Evolutionary conservation across 2,797 vertebrate species (phyloP).

Genomic region (Antennarius maculatus): DNA sequence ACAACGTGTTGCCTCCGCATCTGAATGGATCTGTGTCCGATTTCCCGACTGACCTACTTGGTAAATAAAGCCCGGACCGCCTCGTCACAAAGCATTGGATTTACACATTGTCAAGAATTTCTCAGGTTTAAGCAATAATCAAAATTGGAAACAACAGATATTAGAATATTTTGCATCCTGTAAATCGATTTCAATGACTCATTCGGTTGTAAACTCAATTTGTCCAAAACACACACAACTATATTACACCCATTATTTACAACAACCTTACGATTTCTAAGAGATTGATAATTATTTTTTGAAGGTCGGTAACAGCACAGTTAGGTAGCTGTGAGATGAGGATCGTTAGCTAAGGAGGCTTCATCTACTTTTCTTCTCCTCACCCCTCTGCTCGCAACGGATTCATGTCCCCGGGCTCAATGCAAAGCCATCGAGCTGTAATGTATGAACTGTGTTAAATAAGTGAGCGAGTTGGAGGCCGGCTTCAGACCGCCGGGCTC

Average conservation of each 20-base stretch:
- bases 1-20: neutral
- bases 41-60: neutral
- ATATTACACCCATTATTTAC: too few relatives aligned
- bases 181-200: too few relatives aligned
- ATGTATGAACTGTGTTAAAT: conserved; percentile 65
- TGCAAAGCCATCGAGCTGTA: conserved; percentile 70
- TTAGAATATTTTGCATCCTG: too few relatives aligned
- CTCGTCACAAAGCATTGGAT: neutral
- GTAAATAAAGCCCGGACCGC: neutral
- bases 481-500: conserved; percentile 52
- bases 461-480: conserved; percentile 60
- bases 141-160: too few relatives aligned
- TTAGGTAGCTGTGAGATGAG: conserved; percentile 8
- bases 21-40: neutral
- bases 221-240: conserved; percentile 25
- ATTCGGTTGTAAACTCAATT: too few relatives aligned
- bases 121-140: too few relatives aligned
- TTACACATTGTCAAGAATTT: too few relatives aligned
- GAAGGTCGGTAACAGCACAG: neutral
- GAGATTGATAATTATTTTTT: too few relatives aligned
- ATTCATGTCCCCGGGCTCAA: conserved; percentile 63
- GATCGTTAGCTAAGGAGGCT: neutral
- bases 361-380: conserved; percentile 4
- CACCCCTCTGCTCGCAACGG: conserved; percentile 43
- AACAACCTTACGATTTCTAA: too few relatives aligned